phyloP scores from a whole-genome alignment of 2,113 vertebrate species.

The Perca schrenkii region DNA sequence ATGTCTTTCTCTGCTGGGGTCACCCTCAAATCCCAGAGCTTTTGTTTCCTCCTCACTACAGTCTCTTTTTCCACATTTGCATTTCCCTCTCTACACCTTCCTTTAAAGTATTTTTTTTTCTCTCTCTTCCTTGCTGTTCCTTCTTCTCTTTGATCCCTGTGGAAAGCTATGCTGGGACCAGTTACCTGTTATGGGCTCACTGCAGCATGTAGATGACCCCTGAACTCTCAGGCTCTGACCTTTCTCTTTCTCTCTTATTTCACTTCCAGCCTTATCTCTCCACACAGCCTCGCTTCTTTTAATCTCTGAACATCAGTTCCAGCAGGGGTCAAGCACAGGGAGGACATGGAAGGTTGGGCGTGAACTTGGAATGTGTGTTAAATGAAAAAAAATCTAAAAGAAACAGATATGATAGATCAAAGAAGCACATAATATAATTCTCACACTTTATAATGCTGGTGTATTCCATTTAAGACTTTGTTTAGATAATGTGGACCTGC shows the following conservation, averaged over 20 bases:
- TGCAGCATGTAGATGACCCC: slow-evolving; percentile 54
- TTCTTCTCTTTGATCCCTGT: slow-evolving; percentile 45
- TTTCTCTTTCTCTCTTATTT: slow-evolving; percentile 30
- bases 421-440: background rate
- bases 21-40: slow-evolving; percentile 42
- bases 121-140: slow-evolving; percentile 20
- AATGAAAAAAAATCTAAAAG: background rate
- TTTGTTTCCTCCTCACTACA: slow-evolving; percentile 26
- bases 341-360: background rate
- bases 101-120: slow-evolving; percentile 30
- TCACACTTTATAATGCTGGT: background rate
- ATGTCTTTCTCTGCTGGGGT: slow-evolving; percentile 44
- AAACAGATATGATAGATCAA: slow-evolving; percentile 1
- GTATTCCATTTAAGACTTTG: background rate
- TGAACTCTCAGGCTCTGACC: slow-evolving; percentile 52
- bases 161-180: slow-evolving; percentile 35
- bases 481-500: background rate
- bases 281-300: slow-evolving; percentile 55
- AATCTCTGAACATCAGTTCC: slow-evolving; percentile 52
- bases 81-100: slow-evolving; percentile 22
- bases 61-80: slow-evolving; percentile 41
- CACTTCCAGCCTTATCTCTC: slow-evolving; percentile 57
- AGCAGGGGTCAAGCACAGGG: slow-evolving; percentile 30
- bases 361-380: slow-evolving; percentile 21
- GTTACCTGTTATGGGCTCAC: slow-evolving; percentile 16